Percentiles rank a stretch among this genome's conserved stretches.
These are phyloP conservation scores for Empis stercorea DNA, from an alignment of 2,888 invertebrate genomes.

Conservation along the genomic window DNA sequence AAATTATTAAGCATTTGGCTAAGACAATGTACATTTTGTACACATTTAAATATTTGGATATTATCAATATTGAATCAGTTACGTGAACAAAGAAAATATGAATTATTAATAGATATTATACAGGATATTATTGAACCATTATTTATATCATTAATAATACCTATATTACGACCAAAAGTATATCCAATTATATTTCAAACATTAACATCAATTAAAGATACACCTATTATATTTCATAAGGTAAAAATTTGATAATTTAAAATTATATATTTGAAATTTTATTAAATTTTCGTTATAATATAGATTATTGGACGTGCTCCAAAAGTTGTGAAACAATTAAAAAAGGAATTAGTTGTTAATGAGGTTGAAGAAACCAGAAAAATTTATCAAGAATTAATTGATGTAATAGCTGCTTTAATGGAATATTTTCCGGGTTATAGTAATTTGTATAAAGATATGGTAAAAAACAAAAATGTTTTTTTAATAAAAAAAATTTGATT, in stretches of 20 bases:
- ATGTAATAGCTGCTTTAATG: slow-evolving; percentile 42
- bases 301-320: slow-evolving; percentile 41
- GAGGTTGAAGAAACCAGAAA: slow-evolving; percentile 41
- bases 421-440: slow-evolving; percentile 40
- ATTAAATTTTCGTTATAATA: not conserved
- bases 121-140: slow-evolving; percentile 44
- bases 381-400: slow-evolving; percentile 47
- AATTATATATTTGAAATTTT: not conserved
- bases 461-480: slow-evolving; percentile 25
- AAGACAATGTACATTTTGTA: slow-evolving; percentile 46
- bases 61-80: slow-evolving; percentile 46
- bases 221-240: slow-evolving; percentile 47
- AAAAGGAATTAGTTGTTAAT: slow-evolving; percentile 39
- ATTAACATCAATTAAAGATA: slow-evolving; percentile 47
- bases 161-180: slow-evolving; percentile 42
- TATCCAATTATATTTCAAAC: slow-evolving; percentile 52
- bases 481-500: not conserved
- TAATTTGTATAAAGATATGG: slow-evolving; percentile 38
- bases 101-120: slow-evolving; percentile 45
- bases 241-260: slow-evolving; percentile 23
- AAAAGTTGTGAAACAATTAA: slow-evolving; percentile 40
- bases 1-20: slow-evolving; percentile 57
- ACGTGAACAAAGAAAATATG: slow-evolving; percentile 43
- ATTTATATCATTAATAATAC: slow-evolving; percentile 43
- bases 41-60: slow-evolving; percentile 52